A percentile compares a stretch with the other conserved stretches of the same genome.
Evolutionary conservation across 2,797 vertebrate species (phyloP).

Genomic region (Macropodus opercularis): DNA sequence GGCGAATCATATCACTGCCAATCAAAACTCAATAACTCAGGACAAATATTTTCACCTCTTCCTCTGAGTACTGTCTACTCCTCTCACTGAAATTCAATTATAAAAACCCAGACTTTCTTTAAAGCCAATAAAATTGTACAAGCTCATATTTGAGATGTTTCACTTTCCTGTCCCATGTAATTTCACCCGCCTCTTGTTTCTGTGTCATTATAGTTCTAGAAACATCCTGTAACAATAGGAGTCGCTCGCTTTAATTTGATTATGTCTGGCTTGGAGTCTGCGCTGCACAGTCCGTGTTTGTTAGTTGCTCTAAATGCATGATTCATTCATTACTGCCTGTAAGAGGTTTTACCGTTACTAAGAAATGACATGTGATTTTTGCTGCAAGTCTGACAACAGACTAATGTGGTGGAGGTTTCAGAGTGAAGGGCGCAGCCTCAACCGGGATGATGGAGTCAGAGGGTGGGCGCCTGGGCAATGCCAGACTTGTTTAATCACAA

Average conservation of each 20-base stretch:
- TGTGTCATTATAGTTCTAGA: neutral
- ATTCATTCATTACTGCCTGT: constrained; percentile 31
- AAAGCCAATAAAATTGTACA: neutral
- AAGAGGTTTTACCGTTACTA: constrained; percentile 30
- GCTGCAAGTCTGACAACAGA: constrained; percentile 28
- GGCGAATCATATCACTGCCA: constrained; percentile 12
- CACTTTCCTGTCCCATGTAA: neutral
- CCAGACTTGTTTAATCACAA: constrained; percentile 65
- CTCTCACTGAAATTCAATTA: neutral
- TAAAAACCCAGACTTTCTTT: neutral
- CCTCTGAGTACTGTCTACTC: neutral
- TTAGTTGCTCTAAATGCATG: too few relatives aligned
- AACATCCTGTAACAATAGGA: neutral
- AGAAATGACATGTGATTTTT: constrained; percentile 25
- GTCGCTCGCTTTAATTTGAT: neutral
- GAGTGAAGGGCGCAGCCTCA: constrained; percentile 12
- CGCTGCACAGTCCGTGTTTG: constrained; percentile 5
- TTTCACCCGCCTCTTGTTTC: neutral
- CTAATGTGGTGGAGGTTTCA: constrained; percentile 26
- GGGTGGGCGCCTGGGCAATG: constrained; percentile 40
- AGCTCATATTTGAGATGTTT: neutral
- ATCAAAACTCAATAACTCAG: constrained; percentile 18
- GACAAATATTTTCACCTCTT: constrained; percentile 8
- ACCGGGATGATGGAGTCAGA: constrained; percentile 23
- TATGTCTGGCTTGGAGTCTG: neutral